phyloP scores from a whole-genome alignment of 1,140 invertebrate genomes.

The Brachionus rotundiformis region DNA sequence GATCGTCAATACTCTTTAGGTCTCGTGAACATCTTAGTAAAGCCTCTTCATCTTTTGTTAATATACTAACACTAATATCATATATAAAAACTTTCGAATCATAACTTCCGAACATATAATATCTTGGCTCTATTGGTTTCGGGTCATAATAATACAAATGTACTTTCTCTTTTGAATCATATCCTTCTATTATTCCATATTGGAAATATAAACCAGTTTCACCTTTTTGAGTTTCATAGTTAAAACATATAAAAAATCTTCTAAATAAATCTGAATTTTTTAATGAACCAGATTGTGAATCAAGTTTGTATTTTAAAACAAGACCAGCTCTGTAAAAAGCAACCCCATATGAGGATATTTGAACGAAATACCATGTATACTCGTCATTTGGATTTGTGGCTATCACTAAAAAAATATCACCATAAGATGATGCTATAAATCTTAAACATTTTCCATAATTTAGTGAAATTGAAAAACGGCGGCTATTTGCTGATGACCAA shows the following conservation, averaged over 20 bases:
- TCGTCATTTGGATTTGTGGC: conserved; percentile 48
- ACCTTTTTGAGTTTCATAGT: conserved; percentile 2
- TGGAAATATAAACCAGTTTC: not conserved
- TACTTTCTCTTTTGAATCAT: conserved; percentile 39
- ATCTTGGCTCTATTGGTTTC: conserved; percentile 26
- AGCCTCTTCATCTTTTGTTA: not conserved
- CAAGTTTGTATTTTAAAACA: conserved; percentile 13
- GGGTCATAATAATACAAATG: conserved; percentile 39
- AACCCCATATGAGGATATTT: conserved; percentile 51
- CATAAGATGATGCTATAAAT: conserved; percentile 41
- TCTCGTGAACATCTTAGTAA: not conserved
- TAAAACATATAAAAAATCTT: conserved; percentile 45
- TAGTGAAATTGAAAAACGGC: conserved; percentile 28
- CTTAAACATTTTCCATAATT: conserved; percentile 28
- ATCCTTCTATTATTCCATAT: conserved; percentile 36
- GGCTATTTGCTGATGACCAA: conserved; percentile 35
- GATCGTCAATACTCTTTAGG: not conserved
- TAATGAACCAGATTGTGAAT: not conserved
- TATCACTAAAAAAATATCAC: conserved; percentile 41
- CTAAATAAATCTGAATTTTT: conserved; percentile 46
- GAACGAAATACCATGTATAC: conserved; percentile 48
- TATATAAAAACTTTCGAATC: conserved; percentile 33
- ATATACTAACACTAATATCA: conserved; percentile 24
- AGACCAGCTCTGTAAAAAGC: conserved; percentile 35
- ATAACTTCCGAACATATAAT: conserved; percentile 50